phyloP scores from a whole-genome alignment of 2,888 invertebrate genomes.

The Hypena proboscidalis region DNA sequence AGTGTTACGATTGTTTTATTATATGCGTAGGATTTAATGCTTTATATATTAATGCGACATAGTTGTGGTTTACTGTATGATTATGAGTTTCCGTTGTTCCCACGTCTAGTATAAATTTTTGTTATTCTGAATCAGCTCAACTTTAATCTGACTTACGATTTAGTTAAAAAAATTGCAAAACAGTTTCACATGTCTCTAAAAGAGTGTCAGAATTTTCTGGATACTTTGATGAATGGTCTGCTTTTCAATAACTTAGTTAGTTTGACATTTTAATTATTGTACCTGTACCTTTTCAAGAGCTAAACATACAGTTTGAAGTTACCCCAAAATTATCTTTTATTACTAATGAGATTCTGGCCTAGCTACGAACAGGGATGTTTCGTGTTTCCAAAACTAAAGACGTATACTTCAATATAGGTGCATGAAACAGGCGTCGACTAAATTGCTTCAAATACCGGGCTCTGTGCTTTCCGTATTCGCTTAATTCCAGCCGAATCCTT shows the following conservation, averaged over 20 bases:
- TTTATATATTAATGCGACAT: constrained; percentile 27
- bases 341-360: too few species aligned
- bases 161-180: too few species aligned
- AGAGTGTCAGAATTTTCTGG: too few species aligned
- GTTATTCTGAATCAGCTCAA: constrained; percentile 18
- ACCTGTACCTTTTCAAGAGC: too few species aligned
- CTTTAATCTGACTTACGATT: constrained; percentile 20
- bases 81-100: constrained; percentile 56
- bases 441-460: constrained; percentile 6
- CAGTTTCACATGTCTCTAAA: too few species aligned
- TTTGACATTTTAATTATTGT: too few species aligned
- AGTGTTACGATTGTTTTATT: constrained; percentile 12
- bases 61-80: constrained; percentile 53
- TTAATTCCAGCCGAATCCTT: constrained; percentile 12
- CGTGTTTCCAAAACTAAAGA: too few species aligned
- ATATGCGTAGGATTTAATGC: constrained; percentile 36
- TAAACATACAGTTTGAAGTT: too few species aligned
- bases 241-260: too few species aligned
- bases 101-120: constrained; percentile 29
- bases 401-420: neutral
- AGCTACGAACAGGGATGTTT: too few species aligned
- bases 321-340: too few species aligned
- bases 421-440: neutral
- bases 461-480: neutral
- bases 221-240: too few species aligned